Base-by-base conservation (phyloP, 2,797 vertebrate species). In the Enteromius treurensis region DNA sequence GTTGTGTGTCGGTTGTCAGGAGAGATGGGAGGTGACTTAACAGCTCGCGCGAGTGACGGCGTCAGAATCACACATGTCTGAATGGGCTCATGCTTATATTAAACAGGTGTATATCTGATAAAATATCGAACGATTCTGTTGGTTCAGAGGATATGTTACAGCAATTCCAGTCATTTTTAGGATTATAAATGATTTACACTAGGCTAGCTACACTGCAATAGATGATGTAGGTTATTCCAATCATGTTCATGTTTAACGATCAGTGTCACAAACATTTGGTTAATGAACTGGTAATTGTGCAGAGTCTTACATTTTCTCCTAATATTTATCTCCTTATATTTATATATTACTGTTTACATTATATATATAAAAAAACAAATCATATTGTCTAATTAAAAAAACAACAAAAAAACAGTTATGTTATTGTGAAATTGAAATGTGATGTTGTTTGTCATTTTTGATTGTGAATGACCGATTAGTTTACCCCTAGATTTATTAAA, bases 21-120 rank as follows among this genome's bases (percentile, higher is more conserved):
- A 49, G 19, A 26, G 58, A 47, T 64, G 65, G 23, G 69, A 65
- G 58, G 80, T 67, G 69, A 75, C 68, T 42, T 45, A 21, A 29
- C n/a, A 32, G 17, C 79, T 14, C 49, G 78, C 65, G 47, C 53
- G n/a, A 53, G 7, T 26, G 65, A 42, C 58, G 34, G 15, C n/a
- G 68, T 60, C 32, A 51, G 4, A 79, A 37, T 53, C 19, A 37
- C 32, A 23, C 13, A 8, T 13, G 19, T 64, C 1, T 51, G 10
- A 3, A 37, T 67, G n/a, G 14, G 5, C 2, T 60, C 8, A 2
- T 42, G 11, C 5, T 55, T 23, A 14, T 37, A 13, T 23, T 13
- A 15, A 77, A 58, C 73, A 3, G 0, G 10, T 26, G 10, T 8
- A 4, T n/a, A 5, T 40, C 5, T 26, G 3, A 14, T 60, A 23